Evolutionary conservation across 1,140 invertebrate genomes (phyloP).

Genomic region (Aporrectodea caliginosa): DNA sequence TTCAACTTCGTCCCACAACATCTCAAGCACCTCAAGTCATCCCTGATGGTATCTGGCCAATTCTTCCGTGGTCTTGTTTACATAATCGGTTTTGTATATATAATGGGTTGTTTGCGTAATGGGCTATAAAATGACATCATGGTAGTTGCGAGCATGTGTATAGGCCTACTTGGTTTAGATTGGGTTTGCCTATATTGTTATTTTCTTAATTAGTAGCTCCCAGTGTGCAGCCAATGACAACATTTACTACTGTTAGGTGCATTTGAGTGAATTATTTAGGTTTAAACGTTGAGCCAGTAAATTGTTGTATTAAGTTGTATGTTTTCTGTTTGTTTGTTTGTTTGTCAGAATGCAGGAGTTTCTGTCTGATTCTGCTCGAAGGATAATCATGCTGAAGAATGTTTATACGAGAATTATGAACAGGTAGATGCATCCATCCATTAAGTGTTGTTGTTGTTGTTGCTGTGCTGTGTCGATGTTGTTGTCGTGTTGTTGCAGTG

Average conservation of each 20-base stretch:
- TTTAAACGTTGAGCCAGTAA: not conserved
- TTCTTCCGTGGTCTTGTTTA: no score
- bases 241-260: not conserved
- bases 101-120: no score
- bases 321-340: not conserved
- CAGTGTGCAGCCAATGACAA: not conserved
- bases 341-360: conserved; percentile 82
- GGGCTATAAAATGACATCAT: no score
- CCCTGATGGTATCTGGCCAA: no score
- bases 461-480: not conserved
- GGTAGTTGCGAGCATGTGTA: no score
- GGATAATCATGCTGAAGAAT: conserved; percentile 87
- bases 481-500: not conserved
- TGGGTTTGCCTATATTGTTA: no score
- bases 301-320: not conserved
- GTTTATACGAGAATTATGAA: conserved; percentile 87
- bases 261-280: not conserved
- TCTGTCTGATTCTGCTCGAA: conserved; percentile 88
- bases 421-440: conserved; percentile 60
- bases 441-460: not conserved
- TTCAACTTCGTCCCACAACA: no score
- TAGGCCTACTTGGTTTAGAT: no score
- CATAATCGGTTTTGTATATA: no score
- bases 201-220: not conserved
- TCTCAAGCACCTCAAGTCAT: no score